Percentiles rank a stretch among this genome's conserved stretches.
These are phyloP conservation scores for Ciconia boyciana DNA, from an alignment of 2,113 vertebrate species.

Conservation along the genomic window DNA sequence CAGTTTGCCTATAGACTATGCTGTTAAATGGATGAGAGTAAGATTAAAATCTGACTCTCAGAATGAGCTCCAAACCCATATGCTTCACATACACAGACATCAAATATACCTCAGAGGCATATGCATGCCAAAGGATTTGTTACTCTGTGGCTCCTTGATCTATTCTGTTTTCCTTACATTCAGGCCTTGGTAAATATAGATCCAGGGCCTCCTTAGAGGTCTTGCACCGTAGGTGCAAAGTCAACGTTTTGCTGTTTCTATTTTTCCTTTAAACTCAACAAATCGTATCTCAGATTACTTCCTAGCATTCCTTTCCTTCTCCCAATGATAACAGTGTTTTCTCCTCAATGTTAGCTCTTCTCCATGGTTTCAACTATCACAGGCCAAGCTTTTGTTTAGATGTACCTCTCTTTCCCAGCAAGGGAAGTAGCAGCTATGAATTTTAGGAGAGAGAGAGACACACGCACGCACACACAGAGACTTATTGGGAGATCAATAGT, in stretches of 20 bases:
- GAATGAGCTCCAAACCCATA: background rate
- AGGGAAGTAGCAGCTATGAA: background rate
- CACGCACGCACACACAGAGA: accelerated
- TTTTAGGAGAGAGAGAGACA: background rate
- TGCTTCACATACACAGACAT: background rate
- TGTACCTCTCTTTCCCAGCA: background rate
- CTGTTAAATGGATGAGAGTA: background rate
- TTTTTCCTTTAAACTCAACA: background rate
- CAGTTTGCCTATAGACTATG: background rate
- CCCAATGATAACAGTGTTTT: background rate
- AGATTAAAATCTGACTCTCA: background rate
- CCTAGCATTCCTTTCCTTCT: background rate
- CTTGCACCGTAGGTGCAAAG: background rate
- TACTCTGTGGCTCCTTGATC: background rate
- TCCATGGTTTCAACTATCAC: background rate
- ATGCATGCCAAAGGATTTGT: background rate
- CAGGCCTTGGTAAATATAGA: background rate
- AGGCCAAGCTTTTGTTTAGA: background rate
- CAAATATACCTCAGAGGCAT: background rate
- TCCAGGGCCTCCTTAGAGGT: background rate
- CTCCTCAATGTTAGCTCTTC: background rate
- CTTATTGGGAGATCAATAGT: background rate
- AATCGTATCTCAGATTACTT: background rate
- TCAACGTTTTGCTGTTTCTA: background rate
- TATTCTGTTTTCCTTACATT: background rate